A percentile compares a stretch with the other conserved stretches of the same genome.
These are phyloP conservation scores for Stenotaenia linearis DNA, from an alignment of 2,888 invertebrate genomes.

Conservation along the genomic window DNA sequence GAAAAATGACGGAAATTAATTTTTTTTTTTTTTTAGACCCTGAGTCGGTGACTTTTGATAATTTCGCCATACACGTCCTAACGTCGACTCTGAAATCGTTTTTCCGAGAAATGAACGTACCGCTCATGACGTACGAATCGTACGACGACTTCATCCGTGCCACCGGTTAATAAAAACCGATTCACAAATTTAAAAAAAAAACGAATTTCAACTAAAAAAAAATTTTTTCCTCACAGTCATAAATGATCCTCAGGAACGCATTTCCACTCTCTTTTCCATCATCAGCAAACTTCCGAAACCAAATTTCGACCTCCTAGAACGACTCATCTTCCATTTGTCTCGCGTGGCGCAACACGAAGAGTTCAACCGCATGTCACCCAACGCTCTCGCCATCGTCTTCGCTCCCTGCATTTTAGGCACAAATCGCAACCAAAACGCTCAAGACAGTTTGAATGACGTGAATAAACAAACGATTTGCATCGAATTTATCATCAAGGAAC, in stretches of 20 bases:
- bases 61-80: conserved; percentile 81
- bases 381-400: conserved; percentile 87
- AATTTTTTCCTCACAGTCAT: conserved; percentile 55
- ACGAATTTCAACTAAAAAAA: background rate
- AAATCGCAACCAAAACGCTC: conserved; percentile 78
- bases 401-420: conserved; percentile 89
- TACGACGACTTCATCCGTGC: conserved; percentile 92
- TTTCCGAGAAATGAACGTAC: conserved; percentile 88
- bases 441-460: conserved; percentile 85
- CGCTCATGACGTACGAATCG: conserved; percentile 82
- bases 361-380: conserved; percentile 85
- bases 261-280: conserved; percentile 77
- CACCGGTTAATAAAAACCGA: too few species aligned
- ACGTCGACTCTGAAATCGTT: conserved; percentile 82
- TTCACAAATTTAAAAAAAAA: background rate
- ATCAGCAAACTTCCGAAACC: conserved; percentile 81
- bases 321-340: conserved; percentile 86
- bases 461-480: conserved; percentile 82
- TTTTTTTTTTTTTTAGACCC: conserved; percentile 51
- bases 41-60: conserved; percentile 61
- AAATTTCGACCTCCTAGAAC: conserved; percentile 84
- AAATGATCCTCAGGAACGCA: conserved; percentile 70
- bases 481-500: conserved; percentile 82
- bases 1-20: too few species aligned
- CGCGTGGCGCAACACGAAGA: conserved; percentile 79